Conservation (phyloP, 2,113 vertebrate species). For the Trochalopteron elliotii region DNA sequence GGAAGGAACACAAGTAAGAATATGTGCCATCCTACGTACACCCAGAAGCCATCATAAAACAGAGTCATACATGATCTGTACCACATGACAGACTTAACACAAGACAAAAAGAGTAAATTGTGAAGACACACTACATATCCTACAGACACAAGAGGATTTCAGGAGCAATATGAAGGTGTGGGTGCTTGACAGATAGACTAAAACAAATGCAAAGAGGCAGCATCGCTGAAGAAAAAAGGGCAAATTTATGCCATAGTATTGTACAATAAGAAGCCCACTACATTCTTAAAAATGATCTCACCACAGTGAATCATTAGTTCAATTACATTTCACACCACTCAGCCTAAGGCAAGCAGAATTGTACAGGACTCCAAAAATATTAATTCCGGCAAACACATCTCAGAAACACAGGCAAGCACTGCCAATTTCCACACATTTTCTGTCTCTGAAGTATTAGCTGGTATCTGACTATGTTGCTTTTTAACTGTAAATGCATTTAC, state of each 20-base stretch:
- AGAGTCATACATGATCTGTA: background rate
- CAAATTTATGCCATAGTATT: slow-evolving; percentile 16
- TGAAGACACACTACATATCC: background rate
- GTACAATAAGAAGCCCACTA: slow-evolving; percentile 46
- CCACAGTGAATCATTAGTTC: slow-evolving; percentile 43
- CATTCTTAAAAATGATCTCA: slow-evolving; percentile 27
- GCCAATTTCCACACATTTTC: background rate
- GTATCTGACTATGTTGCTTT: background rate
- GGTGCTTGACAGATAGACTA: slow-evolving; percentile 38
- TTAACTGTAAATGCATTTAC: background rate
- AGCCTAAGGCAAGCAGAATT: slow-evolving; percentile 35
- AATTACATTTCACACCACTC: slow-evolving; percentile 33
- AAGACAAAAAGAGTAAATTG: background rate
- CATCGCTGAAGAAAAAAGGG: background rate
- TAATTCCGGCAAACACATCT: background rate
- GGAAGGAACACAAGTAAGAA: background rate
- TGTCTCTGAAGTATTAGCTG: background rate
- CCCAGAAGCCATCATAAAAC: background rate
- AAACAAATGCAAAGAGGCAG: background rate
- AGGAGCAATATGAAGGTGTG: background rate
- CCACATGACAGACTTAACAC: background rate
- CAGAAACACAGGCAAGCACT: background rate
- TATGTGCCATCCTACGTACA: background rate
- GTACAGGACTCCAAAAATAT: background rate
- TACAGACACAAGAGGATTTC: background rate